Evolutionary conservation across 2,113 vertebrate species (phyloP).

Genomic region (Taurulus bubalis): DNA sequence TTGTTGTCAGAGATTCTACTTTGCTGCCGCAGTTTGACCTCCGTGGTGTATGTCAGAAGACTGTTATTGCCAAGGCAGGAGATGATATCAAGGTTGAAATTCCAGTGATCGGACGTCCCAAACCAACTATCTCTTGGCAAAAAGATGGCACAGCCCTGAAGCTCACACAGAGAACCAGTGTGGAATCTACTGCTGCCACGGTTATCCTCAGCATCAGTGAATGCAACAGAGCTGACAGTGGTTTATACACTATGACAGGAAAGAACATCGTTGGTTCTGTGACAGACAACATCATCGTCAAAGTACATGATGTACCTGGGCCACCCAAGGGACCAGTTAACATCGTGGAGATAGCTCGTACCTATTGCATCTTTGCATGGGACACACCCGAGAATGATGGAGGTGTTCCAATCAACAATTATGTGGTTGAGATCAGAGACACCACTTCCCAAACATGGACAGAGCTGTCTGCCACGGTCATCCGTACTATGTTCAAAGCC

Average conservation of each 20-base stretch:
- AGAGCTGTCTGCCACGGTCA: conserved; percentile 90
- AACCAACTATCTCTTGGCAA: conserved; percentile 94
- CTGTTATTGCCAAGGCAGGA: conserved; percentile 95
- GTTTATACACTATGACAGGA: conserved; percentile 90
- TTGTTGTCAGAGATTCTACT: conserved; percentile 91
- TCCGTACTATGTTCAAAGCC: conserved; percentile 96
- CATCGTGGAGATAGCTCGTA: conserved; percentile 93
- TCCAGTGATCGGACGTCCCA: conserved; percentile 93
- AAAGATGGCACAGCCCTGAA: conserved; percentile 91
- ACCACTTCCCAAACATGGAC: conserved; percentile 93
- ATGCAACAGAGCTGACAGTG: conserved; percentile 91
- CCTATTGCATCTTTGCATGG: conserved; percentile 92
- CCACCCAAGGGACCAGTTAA: conserved; percentile 95
- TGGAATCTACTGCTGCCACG: conserved; percentile 91
- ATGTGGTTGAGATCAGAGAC: conserved; percentile 93
- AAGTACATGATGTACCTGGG: conserved; percentile 96
- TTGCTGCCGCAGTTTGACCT: conserved; percentile 94
- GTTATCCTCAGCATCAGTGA: conserved; percentile 91
- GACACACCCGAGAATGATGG: conserved; percentile 96
- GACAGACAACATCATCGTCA: conserved; percentile 90
- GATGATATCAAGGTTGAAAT: conserved; percentile 98
- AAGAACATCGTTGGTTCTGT: conserved; percentile 95
- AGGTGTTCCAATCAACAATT: conserved; percentile 96
- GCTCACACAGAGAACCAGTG: conserved; percentile 91
- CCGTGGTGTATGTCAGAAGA: conserved; percentile 92